These are phyloP conservation scores for Pocillopora grandis DNA, from an alignment of 92 coral and sea anemone species.

Conservation along the genomic window DNA sequence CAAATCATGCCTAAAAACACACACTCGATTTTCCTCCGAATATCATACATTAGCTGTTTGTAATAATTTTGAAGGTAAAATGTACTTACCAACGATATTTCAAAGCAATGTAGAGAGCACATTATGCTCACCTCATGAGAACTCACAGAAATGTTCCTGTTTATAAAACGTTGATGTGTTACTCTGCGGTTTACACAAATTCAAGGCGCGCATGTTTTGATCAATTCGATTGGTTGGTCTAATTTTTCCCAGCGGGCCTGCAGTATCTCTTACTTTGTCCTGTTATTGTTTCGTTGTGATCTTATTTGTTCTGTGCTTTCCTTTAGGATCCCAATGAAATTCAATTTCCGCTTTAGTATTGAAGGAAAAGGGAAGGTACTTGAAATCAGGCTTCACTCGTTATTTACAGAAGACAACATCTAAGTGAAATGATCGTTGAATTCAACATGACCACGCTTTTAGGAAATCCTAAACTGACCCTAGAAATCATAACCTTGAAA, in stretches of 20 bases:
- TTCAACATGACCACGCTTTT: neutral
- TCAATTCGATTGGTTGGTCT: neutral
- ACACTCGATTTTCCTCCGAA: neutral
- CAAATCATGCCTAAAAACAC: too few species aligned
- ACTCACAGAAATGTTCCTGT: neutral
- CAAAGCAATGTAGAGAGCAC: neutral
- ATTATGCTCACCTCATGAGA: neutral
- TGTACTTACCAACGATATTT: neutral
- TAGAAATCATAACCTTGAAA: too few species aligned
- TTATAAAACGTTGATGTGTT: neutral
- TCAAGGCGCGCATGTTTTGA: neutral
- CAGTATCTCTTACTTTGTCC: neutral
- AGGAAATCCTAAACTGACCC: neutral
- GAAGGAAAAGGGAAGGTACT: neutral
- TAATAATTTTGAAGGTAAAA: neutral
- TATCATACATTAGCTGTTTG: neutral
- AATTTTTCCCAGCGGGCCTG: neutral
- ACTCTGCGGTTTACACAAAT: neutral
- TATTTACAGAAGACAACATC: conserved; percentile 1
- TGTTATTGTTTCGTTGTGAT: neutral
- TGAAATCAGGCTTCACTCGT: neutral
- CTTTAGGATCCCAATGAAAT: conserved; percentile 9
- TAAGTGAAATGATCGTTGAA: neutral
- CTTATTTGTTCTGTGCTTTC: neutral
- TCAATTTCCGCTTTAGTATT: conserved; percentile 27